Percentiles rank a stretch among this genome's conserved stretches.
Evolutionary conservation across 2,888 invertebrate species (phyloP).

Genomic region (Neoascia interrupta): DNA sequence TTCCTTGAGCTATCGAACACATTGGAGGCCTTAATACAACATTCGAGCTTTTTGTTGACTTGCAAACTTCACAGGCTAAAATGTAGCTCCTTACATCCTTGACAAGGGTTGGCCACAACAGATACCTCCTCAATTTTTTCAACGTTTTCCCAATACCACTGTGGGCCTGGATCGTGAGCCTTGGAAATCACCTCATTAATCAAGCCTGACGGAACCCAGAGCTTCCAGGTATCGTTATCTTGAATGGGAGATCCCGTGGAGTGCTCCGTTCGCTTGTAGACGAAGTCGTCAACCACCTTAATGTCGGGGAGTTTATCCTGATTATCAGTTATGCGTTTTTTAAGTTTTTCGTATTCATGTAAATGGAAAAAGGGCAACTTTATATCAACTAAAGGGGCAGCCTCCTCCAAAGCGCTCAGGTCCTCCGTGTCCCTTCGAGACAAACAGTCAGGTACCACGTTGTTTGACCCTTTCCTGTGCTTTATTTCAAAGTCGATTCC

Average conservation of each 20-base stretch:
- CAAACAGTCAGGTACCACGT: too few species aligned
- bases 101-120: not conserved
- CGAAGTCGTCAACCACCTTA: constrained; percentile 44
- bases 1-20: too few species aligned
- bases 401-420: too few species aligned
- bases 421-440: too few species aligned
- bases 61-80: too few species aligned
- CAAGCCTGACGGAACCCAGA: constrained; percentile 51
- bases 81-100: too few species aligned
- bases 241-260: constrained; percentile 23
- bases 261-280: too few species aligned
- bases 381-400: too few species aligned
- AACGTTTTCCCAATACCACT: not conserved
- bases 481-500: too few species aligned
- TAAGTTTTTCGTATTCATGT: constrained; percentile 37
- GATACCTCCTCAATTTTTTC: not conserved
- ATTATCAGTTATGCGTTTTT: constrained; percentile 9
- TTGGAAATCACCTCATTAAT: not conserved
- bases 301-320: constrained; percentile 39
- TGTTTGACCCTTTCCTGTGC: too few species aligned
- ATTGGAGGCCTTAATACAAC: too few species aligned
- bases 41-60: too few species aligned
- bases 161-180: not conserved
- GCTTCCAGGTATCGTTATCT: constrained; percentile 50
- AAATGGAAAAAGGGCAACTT: constrained; percentile 34